These are phyloP conservation scores for Stomatorhinus walkeri DNA, from an alignment of 2,797 vertebrate species.

Conservation along the genomic window DNA sequence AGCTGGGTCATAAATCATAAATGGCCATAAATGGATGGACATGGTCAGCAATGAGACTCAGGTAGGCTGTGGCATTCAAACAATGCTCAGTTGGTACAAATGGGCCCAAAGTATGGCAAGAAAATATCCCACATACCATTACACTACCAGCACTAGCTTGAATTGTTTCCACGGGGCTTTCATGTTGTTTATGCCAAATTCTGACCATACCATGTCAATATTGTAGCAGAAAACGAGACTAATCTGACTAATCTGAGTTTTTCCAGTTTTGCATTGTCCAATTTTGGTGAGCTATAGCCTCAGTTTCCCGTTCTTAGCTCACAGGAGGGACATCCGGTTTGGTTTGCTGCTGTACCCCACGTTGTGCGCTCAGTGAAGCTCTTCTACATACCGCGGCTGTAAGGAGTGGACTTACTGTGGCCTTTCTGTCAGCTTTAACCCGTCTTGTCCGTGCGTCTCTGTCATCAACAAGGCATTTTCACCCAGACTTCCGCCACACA, in stretches of 20 bases:
- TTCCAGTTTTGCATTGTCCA: too few species aligned
- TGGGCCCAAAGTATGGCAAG: neutral
- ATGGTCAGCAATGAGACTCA: neutral
- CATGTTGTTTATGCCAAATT: neutral
- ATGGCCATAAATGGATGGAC: neutral
- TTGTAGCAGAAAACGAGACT: neutral
- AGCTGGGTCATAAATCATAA: neutral
- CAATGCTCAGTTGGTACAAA: neutral
- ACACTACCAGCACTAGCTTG: neutral
- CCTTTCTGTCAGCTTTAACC: neutral
- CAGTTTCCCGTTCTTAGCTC: neutral
- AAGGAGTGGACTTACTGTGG: neutral
- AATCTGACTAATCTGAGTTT: neutral
- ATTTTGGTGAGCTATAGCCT: neutral
- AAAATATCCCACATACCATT: neutral
- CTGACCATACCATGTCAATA: neutral
- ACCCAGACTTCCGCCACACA: neutral
- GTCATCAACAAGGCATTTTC: neutral
- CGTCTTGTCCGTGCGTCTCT: neutral
- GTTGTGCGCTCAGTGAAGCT: neutral
- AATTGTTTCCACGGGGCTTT: neutral
- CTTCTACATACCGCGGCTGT: neutral
- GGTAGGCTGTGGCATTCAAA: neutral
- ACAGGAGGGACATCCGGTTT: neutral
- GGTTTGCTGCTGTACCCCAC: neutral